Conservation (phyloP, 2,888 invertebrate genomes). For the Folsomia manolachei region DNA sequence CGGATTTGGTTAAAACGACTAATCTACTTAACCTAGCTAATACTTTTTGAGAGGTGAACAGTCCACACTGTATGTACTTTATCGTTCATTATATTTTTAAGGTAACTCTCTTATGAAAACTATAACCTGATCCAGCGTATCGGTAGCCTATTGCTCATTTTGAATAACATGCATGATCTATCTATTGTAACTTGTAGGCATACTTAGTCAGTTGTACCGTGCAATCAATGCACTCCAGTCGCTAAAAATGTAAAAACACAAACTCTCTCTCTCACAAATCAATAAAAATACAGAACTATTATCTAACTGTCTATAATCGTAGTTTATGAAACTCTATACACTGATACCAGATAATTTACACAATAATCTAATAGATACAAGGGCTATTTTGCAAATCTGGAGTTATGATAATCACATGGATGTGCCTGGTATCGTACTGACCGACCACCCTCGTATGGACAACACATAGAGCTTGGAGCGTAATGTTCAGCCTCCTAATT, state of each 20-base stretch:
- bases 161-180: not conserved
- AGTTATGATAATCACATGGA: not conserved
- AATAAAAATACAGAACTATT: not conserved
- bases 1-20: no score
- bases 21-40: not conserved
- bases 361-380: not conserved
- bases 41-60: not conserved
- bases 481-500: not conserved
- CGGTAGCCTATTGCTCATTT: not conserved
- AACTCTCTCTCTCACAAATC: not conserved
- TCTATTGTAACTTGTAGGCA: no score
- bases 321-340: not conserved
- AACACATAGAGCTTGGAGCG: not conserved
- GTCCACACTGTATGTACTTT: not conserved
- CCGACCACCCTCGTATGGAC: not conserved
- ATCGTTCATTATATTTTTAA: not conserved
- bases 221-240: slow-evolving; percentile 10
- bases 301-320: not conserved
- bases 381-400: not conserved
- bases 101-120: not conserved
- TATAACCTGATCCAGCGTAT: not conserved
- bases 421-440: not conserved
- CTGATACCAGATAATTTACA: not conserved
- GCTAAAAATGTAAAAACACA: not conserved
- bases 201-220: not conserved